Base-by-base conservation (phyloP, 2,888 invertebrate genomes). In the Gastrophysa polygoni region DNA sequence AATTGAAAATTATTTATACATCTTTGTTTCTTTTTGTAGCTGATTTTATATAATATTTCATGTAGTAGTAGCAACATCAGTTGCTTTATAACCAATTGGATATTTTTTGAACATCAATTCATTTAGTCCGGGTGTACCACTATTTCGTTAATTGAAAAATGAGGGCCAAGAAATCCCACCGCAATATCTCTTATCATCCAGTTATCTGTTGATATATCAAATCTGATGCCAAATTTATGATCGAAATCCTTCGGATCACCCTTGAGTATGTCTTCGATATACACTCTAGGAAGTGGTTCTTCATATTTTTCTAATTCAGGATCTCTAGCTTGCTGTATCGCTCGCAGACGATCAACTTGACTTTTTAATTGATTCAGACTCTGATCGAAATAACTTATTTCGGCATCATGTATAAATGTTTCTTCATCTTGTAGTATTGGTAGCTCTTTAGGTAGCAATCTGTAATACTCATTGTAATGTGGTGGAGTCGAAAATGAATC, bases 81-180 rank as follows among this genome's bases (percentile, higher is more conserved):
- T 24, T 3, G 4, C 24, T 24, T 24, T 24, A 7, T 24, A 24
- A 24, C 24, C 24, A 24, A 24, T 24, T 24, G 24, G 24, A 24
- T 24, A 7, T 24, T 24, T 24, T 24, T 24, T 24, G 24, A 24
- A 24, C 24, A 24, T 24, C 24, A 24, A 7, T 24, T 24, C 24
- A 24, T 24, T 5, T 24, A 24, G 24, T 24, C 3, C 24, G 4
- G 24, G 24, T 24, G 3, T 24, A 24, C 24, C 24, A 24, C 7
- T 24, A 24, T 24, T 24, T 24, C 4, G 7, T 24, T 24, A 5
- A 24, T 24, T 24, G 24, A 70, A 18, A 49, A 49, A 14, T 49
- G 20, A 3, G 46, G 17, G 14, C 17, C 46, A 20, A 32, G 29
- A 8, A 32, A 32, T 32, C 10, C 29, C 8, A 32, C 29, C 2